phyloP scores from a whole-genome alignment of 1,140 invertebrate genomes.

The Brachionus angularis region DNA sequence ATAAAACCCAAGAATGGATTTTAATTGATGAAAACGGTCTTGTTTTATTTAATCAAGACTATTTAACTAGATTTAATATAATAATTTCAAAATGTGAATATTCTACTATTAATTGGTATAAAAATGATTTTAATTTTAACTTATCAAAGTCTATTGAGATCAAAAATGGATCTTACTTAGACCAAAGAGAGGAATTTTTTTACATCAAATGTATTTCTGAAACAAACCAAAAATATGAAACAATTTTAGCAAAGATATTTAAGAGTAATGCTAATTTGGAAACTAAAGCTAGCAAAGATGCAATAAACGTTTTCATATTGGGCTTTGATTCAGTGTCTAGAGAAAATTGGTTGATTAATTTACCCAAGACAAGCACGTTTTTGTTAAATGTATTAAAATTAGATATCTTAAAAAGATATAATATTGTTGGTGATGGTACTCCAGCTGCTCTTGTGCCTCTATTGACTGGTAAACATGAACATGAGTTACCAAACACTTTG shows the following conservation, averaged over 20 bases:
- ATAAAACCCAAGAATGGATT: neutral
- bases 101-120: neutral
- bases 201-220: neutral
- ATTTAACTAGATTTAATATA: neutral
- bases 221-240: neutral
- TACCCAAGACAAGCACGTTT: conserved; percentile 41
- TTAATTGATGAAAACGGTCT: neutral
- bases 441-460: conserved; percentile 63
- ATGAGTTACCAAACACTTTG: conserved; percentile 78
- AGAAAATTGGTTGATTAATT: conserved; percentile 29
- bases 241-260: neutral
- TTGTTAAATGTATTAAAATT: conserved; percentile 13
- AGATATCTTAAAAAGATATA: conserved; percentile 40
- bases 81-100: neutral
- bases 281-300: neutral
- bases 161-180: neutral
- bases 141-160: neutral
- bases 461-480: conserved; percentile 75
- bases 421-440: conserved; percentile 46
- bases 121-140: neutral
- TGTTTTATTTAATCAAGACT: neutral
- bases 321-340: conserved; percentile 45
- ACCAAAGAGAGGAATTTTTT: neutral
- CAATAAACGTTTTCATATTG: conserved; percentile 44
- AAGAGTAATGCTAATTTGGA: no score